Evolutionary conservation across 2,888 invertebrate genomes (phyloP), one percentile per base, ranked within the genome.

Genomic region (Aspidapion aeneum): DNA sequence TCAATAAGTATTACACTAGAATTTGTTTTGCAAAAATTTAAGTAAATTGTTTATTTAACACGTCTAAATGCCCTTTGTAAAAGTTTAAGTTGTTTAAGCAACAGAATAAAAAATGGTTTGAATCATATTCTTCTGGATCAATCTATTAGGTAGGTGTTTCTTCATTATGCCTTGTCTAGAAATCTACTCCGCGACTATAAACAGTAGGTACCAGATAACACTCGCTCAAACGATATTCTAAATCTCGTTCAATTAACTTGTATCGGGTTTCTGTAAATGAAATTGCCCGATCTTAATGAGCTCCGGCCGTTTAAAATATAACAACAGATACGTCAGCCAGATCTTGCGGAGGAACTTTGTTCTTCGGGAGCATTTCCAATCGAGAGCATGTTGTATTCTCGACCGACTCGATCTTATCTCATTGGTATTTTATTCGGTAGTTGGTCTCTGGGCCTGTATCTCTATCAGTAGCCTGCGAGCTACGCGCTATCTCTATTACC

Each of bases 381-480:
- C 77, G 77, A 73, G 77, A 76, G 77, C 78, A 76, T 77, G 77
- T 78, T 78, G 74, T 75, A 66, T 69, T 72, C 72, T 74, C 72
- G 73, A 72, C 75, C 74, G 78, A 79, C 79, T 75, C 74, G 78
- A 79, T 79, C 75, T 75, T 78, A 78, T 79, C 78, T 74, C 70
- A 60, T 66, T 69, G 35, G 77, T 79, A 79, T 79, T 35, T 79
- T 79, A 79, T 79, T 79, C 78, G 79, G 79, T 79, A 79, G 78
- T 79, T 77, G 77, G 73, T 71, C 72, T 74, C 69, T 72, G 69
- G 73, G 73, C 71, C 73, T 74, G 76, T 77, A 78, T 78, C 78
- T 77, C 75, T 75, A 77, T 77, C 76, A 73, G 74, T 35, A 35
- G 67, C 71, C 75, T 76, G 74, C 74, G 72, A 74, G 74, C 73